phyloP scores from a whole-genome alignment of 2,797 vertebrate species.

The Pseudochaenichthys georgianus region DNA sequence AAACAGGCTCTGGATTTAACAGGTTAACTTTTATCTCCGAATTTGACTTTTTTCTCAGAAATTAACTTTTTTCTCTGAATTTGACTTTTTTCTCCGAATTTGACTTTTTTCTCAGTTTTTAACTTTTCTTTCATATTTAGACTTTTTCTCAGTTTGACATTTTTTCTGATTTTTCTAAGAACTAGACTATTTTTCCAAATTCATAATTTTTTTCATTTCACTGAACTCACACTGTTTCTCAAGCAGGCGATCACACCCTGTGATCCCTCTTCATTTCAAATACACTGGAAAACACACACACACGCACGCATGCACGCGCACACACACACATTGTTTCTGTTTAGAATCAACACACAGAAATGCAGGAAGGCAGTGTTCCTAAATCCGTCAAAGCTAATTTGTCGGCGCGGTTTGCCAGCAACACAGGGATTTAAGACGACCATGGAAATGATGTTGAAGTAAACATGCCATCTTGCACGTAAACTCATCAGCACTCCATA shows the following conservation, averaged over 20 bases:
- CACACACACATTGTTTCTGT: conserved; percentile 19
- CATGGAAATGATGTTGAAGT: conserved; percentile 66
- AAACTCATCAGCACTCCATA: conserved; percentile 76
- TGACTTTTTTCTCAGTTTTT: background rate
- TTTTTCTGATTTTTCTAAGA: too few species aligned
- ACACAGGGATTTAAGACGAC: conserved; percentile 55
- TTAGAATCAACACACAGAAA: conserved; percentile 30
- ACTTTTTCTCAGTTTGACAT: too few species aligned
- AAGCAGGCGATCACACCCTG: too few species aligned
- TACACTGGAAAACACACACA: background rate
- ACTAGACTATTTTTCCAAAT: too few species aligned
- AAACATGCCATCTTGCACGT: conserved; percentile 72
- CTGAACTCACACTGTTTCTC: too few species aligned
- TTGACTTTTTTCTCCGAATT: too few species aligned
- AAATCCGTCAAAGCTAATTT: conserved; percentile 66
- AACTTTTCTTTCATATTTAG: too few species aligned
- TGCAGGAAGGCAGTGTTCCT: conserved; percentile 58
- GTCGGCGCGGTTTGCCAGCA: conserved; percentile 45
- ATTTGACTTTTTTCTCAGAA: background rate
- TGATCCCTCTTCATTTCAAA: too few species aligned
- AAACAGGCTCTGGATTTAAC: too few species aligned
- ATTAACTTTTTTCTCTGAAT: too few species aligned
- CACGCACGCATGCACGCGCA: background rate
- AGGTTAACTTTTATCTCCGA: too few species aligned
- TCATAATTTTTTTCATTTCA: too few species aligned